Conservation (phyloP, 2,888 invertebrate species). For the Synergus japonicus region DNA sequence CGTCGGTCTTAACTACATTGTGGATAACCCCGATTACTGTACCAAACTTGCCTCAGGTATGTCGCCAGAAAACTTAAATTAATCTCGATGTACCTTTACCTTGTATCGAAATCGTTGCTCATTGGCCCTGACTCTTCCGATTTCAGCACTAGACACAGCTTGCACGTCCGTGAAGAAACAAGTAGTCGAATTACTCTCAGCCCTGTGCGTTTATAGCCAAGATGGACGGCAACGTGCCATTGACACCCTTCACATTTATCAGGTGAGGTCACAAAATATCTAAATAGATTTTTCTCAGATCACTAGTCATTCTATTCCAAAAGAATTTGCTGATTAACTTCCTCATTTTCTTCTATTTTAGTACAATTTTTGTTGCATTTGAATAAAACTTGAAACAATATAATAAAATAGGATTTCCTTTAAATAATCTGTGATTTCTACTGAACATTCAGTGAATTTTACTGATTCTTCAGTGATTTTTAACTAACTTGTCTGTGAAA, state of each 20-base stretch:
- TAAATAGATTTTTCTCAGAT: slow-evolving; percentile 48
- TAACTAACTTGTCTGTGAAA: too few species aligned
- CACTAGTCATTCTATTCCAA: slow-evolving; percentile 18
- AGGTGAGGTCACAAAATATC: slow-evolving; percentile 80
- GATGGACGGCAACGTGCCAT: slow-evolving; percentile 93
- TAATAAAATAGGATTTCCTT: neutral
- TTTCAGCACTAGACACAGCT: slow-evolving; percentile 93
- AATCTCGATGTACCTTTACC: slow-evolving; percentile 32
- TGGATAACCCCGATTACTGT: slow-evolving; percentile 95
- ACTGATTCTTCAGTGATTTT: too few species aligned
- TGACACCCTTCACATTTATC: slow-evolving; percentile 94
- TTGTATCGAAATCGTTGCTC: slow-evolving; percentile 50
- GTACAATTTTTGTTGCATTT: neutral
- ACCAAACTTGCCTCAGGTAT: slow-evolving; percentile 91
- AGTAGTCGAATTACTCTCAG: slow-evolving; percentile 96
- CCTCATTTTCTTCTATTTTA: neutral
- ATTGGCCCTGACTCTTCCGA: slow-evolving; percentile 56
- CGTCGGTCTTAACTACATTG: slow-evolving; percentile 95
- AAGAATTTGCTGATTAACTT: slow-evolving; percentile 1
- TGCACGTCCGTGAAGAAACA: slow-evolving; percentile 96
- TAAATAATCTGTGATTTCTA: too few species aligned
- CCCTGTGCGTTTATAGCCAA: slow-evolving; percentile 94
- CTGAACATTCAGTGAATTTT: too few species aligned
- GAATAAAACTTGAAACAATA: neutral
- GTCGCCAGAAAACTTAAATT: slow-evolving; percentile 47